These are phyloP conservation scores for Menidia beryllina DNA, from an alignment of 2,113 vertebrate species.

Conservation along the genomic window DNA sequence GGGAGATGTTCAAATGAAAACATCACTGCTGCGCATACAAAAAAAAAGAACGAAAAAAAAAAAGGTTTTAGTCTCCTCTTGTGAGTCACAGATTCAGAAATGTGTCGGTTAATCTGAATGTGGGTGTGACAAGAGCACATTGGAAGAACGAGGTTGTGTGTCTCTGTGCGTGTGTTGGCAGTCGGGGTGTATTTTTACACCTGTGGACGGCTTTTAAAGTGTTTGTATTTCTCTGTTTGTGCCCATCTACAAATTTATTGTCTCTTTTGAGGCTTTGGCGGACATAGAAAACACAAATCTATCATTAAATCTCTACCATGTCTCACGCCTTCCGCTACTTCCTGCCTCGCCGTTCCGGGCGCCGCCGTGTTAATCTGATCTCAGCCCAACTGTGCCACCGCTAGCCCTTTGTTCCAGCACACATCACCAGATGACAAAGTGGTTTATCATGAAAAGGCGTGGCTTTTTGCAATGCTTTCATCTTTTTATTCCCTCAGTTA, in stretches of 20 bases:
- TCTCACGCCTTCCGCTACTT: background rate
- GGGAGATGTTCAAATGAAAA: constrained; percentile 56
- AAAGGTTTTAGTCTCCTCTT: constrained; percentile 53
- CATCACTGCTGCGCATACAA: constrained; percentile 57
- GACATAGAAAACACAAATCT: constrained; percentile 42
- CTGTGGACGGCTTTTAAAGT: constrained; percentile 24
- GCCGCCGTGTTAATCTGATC: constrained; percentile 43
- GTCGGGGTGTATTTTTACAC: constrained; percentile 40
- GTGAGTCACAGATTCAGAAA: constrained; percentile 64
- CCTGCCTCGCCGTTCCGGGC: constrained; percentile 25
- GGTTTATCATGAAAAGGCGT: constrained; percentile 25
- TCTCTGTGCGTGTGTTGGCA: constrained; percentile 18
- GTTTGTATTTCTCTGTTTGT: background rate
- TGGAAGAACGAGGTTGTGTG: constrained; percentile 9
- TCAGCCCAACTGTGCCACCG: no score
- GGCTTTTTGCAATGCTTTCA: constrained; percentile 9
- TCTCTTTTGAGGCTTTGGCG: constrained; percentile 39
- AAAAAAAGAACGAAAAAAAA: no score
- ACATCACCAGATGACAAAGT: no score
- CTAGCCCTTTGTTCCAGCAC: no score
- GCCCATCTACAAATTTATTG: constrained; percentile 33
- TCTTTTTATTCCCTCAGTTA: background rate
- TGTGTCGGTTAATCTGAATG: constrained; percentile 62
- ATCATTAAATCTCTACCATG: constrained; percentile 53
- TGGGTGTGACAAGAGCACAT: constrained; percentile 61